A percentile compares a stretch with the other conserved stretches of the same genome.
These are phyloP conservation scores for Scleropages formosus DNA, from an alignment of 2,797 vertebrate genomes.

Conservation along the genomic window DNA sequence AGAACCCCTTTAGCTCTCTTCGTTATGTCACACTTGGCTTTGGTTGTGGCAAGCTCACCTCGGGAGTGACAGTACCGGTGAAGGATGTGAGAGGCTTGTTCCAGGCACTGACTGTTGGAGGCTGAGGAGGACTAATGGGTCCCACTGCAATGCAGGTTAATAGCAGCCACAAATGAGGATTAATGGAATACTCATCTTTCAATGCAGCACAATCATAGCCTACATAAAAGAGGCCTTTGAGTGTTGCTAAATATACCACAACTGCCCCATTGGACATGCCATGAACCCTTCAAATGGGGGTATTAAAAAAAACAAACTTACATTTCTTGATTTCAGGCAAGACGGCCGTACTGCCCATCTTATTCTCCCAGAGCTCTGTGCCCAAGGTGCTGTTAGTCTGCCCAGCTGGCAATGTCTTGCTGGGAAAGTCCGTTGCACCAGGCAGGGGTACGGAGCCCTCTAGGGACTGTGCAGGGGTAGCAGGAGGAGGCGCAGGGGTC, in stretches of 20 bases:
- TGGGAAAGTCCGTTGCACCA: constrained; percentile 63
- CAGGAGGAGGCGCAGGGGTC: constrained; percentile 60
- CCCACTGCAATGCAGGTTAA: constrained; percentile 73
- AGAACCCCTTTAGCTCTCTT: too few species aligned
- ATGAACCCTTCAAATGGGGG: neutral
- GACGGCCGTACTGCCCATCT: constrained; percentile 76
- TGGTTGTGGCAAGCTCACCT: constrained; percentile 67
- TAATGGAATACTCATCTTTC: neutral
- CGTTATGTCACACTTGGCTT: neutral
- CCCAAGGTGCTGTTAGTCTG: constrained; percentile 79
- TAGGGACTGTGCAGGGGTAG: constrained; percentile 58
- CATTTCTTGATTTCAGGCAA: constrained; percentile 92
- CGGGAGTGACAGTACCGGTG: constrained; percentile 77
- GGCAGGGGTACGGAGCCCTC: constrained; percentile 61
- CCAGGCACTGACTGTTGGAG: constrained; percentile 96
- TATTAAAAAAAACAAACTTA: constrained; percentile 62
- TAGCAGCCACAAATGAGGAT: neutral
- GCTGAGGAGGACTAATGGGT: constrained; percentile 93
- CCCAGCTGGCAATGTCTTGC: constrained; percentile 71
- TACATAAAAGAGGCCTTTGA: neutral
- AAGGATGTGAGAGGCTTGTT: constrained; percentile 98
- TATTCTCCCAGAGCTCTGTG: constrained; percentile 94
- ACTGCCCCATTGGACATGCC: neutral
- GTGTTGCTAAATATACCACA: neutral
- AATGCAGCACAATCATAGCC: neutral